Conservation (phyloP, 2,113 vertebrate species). For the Origma solitaria region DNA sequence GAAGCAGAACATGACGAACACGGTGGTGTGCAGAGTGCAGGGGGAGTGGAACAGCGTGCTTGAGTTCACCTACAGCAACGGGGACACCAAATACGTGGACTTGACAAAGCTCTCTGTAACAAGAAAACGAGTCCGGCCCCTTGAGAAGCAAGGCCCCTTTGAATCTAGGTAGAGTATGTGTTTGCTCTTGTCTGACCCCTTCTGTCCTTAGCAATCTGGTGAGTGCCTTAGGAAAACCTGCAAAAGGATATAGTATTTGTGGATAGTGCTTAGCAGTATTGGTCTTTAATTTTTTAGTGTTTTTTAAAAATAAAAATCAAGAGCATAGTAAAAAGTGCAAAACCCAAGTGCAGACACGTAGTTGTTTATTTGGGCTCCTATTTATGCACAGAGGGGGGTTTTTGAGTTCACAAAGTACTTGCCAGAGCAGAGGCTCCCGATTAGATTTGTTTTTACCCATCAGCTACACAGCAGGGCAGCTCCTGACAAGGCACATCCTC, state of each 20-base stretch:
- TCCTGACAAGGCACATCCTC: background rate
- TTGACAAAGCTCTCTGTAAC: constrained; percentile 86
- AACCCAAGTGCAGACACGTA: background rate
- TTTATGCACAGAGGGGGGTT: background rate
- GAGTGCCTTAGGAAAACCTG: background rate
- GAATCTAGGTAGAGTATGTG: constrained; percentile 84
- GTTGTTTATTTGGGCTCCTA: background rate
- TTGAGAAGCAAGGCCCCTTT: constrained; percentile 86
- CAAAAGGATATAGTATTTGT: background rate
- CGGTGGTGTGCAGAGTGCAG: constrained; percentile 89
- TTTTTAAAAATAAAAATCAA: background rate
- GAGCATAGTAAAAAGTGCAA: background rate
- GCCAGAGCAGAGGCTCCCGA: background rate
- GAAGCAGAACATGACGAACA: constrained; percentile 86
- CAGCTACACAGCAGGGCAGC: background rate
- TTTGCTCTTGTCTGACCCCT: background rate
- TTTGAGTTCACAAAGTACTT: background rate
- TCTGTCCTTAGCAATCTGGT: background rate
- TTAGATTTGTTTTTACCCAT: background rate
- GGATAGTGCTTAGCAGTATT: background rate
- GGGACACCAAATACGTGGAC: constrained; percentile 84
- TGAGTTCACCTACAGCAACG: constrained; percentile 88
- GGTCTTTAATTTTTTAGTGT: background rate
- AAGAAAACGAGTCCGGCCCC: constrained; percentile 84
- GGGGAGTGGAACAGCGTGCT: constrained; percentile 95